These are phyloP conservation scores for Cettia cetti DNA, from an alignment of 2,113 vertebrate species.

Conservation along the genomic window DNA sequence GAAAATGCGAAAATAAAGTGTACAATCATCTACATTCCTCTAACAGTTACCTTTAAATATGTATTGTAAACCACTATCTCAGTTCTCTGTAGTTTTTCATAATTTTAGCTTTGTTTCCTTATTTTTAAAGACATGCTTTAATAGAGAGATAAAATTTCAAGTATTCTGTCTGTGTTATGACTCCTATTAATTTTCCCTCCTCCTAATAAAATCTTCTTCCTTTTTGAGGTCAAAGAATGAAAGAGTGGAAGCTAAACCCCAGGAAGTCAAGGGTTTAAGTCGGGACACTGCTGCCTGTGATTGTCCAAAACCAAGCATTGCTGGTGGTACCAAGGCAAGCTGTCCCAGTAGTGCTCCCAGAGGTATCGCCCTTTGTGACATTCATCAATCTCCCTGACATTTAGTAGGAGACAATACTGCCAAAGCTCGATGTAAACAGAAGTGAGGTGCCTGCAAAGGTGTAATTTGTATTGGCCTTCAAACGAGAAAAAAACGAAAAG, in stretches of 20 bases:
- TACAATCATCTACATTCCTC: not conserved
- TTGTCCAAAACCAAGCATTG: not conserved
- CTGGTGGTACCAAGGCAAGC: not conserved
- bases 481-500: conserved; percentile 20
- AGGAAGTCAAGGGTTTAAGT: not conserved
- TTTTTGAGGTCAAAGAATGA: not conserved
- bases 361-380: fast-evolving
- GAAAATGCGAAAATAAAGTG: not conserved
- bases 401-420: not conserved
- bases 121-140: not conserved
- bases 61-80: not conserved
- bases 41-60: not conserved
- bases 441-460: not conserved
- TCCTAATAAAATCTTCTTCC: not conserved
- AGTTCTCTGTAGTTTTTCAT: not conserved
- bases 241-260: not conserved
- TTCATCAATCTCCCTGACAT: not conserved
- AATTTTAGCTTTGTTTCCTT: not conserved
- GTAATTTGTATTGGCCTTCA: not conserved
- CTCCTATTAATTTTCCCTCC: not conserved
- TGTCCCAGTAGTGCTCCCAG: not conserved
- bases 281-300: not conserved
- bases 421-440: not conserved
- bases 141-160: not conserved
- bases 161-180: not conserved